phyloP scores from a whole-genome alignment of 1,140 invertebrate genomes.

The Leucophenga varia region DNA sequence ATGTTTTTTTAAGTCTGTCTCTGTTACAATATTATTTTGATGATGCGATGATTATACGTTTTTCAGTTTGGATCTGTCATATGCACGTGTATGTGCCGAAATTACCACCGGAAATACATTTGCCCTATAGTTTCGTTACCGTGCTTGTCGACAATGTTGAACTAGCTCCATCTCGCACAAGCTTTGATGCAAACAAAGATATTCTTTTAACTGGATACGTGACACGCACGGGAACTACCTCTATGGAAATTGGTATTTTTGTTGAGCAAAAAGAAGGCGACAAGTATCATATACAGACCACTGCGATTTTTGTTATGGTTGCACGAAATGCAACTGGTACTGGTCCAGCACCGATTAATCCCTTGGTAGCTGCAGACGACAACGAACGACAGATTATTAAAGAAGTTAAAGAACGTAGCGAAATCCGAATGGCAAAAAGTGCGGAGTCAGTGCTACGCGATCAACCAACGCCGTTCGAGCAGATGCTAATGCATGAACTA shows the following conservation, averaged over 20 bases:
- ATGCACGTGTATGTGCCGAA: constrained; percentile 67
- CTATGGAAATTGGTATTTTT: constrained; percentile 71
- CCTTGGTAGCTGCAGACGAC: constrained; percentile 61
- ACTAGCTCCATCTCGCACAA: too few species aligned
- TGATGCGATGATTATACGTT: too few species aligned
- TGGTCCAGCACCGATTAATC: constrained; percentile 66
- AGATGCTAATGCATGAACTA: constrained; percentile 67
- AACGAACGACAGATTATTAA: constrained; percentile 64
- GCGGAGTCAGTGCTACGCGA: constrained; percentile 63
- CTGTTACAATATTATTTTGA: background rate
- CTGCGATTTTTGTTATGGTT: constrained; percentile 74
- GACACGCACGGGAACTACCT: constrained; percentile 72
- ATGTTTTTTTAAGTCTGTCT: constrained; percentile 1
- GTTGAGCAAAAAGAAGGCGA: constrained; percentile 66
- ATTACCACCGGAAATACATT: constrained; percentile 55
- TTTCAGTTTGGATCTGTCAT: constrained; percentile 63
- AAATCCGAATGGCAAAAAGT: constrained; percentile 54
- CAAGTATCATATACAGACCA: constrained; percentile 64
- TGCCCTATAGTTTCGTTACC: constrained; percentile 74
- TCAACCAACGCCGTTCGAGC: constrained; percentile 67
- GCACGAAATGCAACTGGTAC: constrained; percentile 68
- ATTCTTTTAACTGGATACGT: constrained; percentile 73
- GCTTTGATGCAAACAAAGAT: constrained; percentile 65
- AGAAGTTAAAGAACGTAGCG: too few species aligned
- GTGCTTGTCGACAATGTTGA: constrained; percentile 73